Percentiles rank a stretch among this genome's conserved stretches.
Evolutionary conservation across 2,113 vertebrate genomes (phyloP).

Genomic region (Zingel zingel): DNA sequence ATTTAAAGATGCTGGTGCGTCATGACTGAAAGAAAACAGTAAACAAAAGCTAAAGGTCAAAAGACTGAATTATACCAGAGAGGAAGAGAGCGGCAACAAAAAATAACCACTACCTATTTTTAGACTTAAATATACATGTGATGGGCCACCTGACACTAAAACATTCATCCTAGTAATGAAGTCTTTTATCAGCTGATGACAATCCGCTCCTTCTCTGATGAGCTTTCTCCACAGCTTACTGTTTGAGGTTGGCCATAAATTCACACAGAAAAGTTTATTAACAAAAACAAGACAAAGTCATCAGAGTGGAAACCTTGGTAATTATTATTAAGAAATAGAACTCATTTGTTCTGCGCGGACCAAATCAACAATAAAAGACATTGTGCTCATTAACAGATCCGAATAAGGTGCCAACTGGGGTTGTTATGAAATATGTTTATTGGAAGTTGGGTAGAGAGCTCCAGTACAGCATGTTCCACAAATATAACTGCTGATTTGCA

Average conservation of each 20-base stretch:
- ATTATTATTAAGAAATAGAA: conserved; percentile 59
- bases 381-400: conserved; percentile 63
- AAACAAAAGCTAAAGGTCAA: conserved; percentile 55
- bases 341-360: conserved; percentile 51
- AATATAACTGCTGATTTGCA: conserved; percentile 81
- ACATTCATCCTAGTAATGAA: conserved; percentile 35
- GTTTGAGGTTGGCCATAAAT: conserved; percentile 51
- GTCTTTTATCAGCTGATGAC: conserved; percentile 42
- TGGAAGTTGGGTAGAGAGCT: conserved; percentile 59
- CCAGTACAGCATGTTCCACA: conserved; percentile 56
- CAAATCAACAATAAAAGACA: conserved; percentile 67
- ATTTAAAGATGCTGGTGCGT: conserved; percentile 13
- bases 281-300: conserved; percentile 62
- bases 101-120: neutral
- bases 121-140: neutral
- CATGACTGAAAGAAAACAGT: conserved; percentile 11
- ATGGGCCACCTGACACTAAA: neutral
- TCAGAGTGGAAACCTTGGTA: conserved; percentile 58
- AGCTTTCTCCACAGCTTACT: conserved; percentile 25
- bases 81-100: neutral
- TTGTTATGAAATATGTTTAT: conserved; percentile 69
- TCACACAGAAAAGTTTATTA: conserved; percentile 55
- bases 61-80: conserved; percentile 30
- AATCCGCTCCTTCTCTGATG: conserved; percentile 28
- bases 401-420: conserved; percentile 52